Conservation (phyloP, 2,797 vertebrate genomes). For the Rhincodon typus region DNA sequence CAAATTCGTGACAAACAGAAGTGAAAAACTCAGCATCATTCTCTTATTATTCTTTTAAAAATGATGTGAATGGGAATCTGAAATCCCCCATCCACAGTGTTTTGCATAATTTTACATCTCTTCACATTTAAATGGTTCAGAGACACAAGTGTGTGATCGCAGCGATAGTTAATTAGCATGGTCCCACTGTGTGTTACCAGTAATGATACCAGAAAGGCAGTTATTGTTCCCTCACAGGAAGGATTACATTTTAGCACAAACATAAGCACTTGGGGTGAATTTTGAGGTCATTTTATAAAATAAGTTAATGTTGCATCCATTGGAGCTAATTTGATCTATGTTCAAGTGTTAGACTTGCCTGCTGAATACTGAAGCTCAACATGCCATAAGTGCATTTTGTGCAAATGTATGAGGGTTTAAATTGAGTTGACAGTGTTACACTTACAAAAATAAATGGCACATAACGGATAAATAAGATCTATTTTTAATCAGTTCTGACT, state of each 20-base stretch:
- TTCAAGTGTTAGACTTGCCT: neutral
- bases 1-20: neutral
- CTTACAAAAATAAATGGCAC: neutral
- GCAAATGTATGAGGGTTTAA: neutral
- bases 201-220: neutral
- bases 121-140: slow-evolving; percentile 15
- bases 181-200: neutral
- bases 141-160: neutral
- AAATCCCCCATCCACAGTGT: neutral
- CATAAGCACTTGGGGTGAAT: neutral
- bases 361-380: neutral
- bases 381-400: neutral
- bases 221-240: neutral
- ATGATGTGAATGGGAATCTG: neutral
- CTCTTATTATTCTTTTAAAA: neutral
- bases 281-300: neutral
- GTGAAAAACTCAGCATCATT: neutral
- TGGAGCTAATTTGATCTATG: neutral
- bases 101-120: slow-evolving; percentile 23
- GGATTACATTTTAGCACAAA: neutral
- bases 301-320: neutral
- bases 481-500: neutral
- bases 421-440: neutral
- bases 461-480: too few relatives aligned
- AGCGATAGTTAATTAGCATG: neutral